phyloP scores from a whole-genome alignment of 2,888 invertebrate species.

The Mesoligia furuncula region DNA sequence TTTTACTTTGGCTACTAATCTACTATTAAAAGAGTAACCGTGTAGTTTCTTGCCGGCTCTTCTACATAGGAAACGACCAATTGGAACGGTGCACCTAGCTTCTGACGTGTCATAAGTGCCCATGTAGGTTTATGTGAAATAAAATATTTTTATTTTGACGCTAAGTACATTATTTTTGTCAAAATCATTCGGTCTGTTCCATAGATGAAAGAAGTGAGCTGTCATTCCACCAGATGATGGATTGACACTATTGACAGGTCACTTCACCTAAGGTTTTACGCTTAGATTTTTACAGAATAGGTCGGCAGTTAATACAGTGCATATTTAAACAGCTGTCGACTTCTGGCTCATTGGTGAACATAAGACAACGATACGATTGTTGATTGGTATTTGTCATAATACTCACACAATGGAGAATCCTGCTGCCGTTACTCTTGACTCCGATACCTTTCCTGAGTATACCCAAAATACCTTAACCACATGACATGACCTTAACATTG shows the following conservation, averaged over 20 bases:
- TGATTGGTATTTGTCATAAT: neutral
- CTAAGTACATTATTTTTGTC: no score
- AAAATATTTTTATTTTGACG: no score
- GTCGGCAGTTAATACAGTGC: neutral
- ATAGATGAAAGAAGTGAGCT: no score
- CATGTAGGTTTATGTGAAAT: no score
- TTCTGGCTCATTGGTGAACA: neutral
- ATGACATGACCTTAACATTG: conserved; percentile 4
- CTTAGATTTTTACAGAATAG: neutral
- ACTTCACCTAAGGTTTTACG: neutral
- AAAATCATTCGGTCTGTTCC: neutral
- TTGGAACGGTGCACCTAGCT: no score
- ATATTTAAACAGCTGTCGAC: neutral
- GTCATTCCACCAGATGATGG: neutral
- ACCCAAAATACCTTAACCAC: neutral
- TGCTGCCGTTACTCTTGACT: conserved; percentile 2
- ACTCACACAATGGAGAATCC: neutral
- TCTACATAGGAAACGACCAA: no score
- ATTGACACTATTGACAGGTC: neutral
- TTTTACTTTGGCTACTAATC: no score
- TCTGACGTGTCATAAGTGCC: no score
- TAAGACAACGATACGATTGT: neutral
- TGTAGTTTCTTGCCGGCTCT: no score
- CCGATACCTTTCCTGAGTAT: neutral
- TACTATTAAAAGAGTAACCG: no score